Conservation (phyloP, 1,140 invertebrate genomes). For the Oryctes rhinoceros region DNA sequence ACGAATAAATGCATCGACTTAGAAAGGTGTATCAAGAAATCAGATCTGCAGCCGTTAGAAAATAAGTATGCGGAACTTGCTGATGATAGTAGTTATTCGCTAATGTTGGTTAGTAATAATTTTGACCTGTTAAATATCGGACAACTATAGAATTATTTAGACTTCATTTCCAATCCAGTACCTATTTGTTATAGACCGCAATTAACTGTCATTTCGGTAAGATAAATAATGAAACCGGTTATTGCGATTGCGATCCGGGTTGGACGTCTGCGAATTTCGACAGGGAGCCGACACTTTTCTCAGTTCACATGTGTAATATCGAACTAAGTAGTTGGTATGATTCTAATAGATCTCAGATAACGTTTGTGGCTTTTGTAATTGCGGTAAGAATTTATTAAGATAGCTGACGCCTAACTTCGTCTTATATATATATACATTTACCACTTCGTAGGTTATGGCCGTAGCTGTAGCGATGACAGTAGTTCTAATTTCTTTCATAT, state of each 20-base stretch:
- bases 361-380: slow-evolving; percentile 37
- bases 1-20: slow-evolving; percentile 41
- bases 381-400: slow-evolving; percentile 24
- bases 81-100: slow-evolving; percentile 21
- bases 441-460: not conserved
- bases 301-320: slow-evolving; percentile 58
- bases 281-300: slow-evolving; percentile 48
- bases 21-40: slow-evolving; percentile 35
- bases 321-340: slow-evolving; percentile 49
- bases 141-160: not conserved
- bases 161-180: not conserved
- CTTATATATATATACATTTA: not conserved
- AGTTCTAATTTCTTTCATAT: slow-evolving; percentile 36
- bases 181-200: slow-evolving; percentile 47
- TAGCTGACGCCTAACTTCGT: not conserved
- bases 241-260: slow-evolving; percentile 53
- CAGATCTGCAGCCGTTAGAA: slow-evolving; percentile 34
- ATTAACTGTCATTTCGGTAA: slow-evolving; percentile 55
- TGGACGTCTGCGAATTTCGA: slow-evolving; percentile 53
- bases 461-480: slow-evolving; percentile 35
- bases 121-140: not conserved
- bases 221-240: slow-evolving; percentile 49
- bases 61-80: slow-evolving; percentile 32
- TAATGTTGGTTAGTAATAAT: slow-evolving; percentile 26
- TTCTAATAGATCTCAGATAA: slow-evolving; percentile 31